Evolutionary conservation across 1,140 invertebrate genomes (phyloP).

Genomic region (Neodiprion pinetum): DNA sequence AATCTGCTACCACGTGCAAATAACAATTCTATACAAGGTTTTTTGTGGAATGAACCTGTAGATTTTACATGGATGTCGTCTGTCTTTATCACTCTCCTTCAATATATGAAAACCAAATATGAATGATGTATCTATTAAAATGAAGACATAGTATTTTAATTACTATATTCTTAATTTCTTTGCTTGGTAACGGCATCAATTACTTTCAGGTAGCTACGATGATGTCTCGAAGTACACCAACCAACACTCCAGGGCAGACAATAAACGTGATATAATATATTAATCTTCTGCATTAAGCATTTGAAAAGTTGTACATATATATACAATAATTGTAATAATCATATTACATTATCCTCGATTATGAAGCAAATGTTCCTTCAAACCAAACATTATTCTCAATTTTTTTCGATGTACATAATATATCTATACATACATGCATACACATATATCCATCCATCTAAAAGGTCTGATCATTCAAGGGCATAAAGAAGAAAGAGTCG

Average conservation of each 20-base stretch:
- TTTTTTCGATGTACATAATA: too few species aligned
- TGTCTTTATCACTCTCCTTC: too few species aligned
- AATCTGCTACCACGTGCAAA: not conserved
- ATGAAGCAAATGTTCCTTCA: not conserved
- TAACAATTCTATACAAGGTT: too few species aligned
- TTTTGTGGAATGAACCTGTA: too few species aligned
- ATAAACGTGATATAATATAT: conserved; percentile 54
- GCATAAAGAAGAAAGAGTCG: too few species aligned
- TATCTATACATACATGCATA: too few species aligned
- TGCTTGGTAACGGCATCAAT: conserved; percentile 12
- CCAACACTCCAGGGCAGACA: conserved; percentile 47
- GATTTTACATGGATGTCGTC: too few species aligned
- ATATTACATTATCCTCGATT: not conserved
- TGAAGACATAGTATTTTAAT: conserved; percentile 14
- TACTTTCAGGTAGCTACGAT: conserved; percentile 52
- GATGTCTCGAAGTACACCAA: conserved; percentile 52
- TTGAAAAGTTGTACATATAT: not conserved
- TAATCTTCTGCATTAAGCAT: not conserved
- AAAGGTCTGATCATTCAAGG: too few species aligned
- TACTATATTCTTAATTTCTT: conserved; percentile 18
- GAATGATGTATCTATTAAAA: conserved; percentile 11
- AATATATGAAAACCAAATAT: not conserved
- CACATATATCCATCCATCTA: too few species aligned
- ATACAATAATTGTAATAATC: conserved; percentile 3
- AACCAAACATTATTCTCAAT: too few species aligned